Evolutionary conservation across 2,888 invertebrate species (phyloP), one percentile per base, ranked within the genome.

Genomic region (Noctua comes): DNA sequence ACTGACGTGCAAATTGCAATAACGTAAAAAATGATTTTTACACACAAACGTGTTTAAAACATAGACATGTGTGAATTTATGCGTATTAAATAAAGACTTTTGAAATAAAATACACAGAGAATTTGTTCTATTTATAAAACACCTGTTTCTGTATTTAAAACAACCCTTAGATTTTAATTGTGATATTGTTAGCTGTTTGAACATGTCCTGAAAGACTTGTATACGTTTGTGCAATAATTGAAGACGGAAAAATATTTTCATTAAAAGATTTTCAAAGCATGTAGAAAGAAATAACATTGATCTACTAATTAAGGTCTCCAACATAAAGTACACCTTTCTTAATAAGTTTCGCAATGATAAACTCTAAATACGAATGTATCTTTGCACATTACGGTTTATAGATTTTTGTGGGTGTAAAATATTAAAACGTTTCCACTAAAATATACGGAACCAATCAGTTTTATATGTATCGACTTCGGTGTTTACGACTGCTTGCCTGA

Each of bases 391-490:
- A 79, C 78, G 40, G 64, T 78, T 84, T 76, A 80, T 80, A 59
- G 69, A 59, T 80, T 77, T 72, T 79, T 75, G 88, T 88, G 76
- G 88, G 86, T 79, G 88, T 86, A 73, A 65, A 73, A 76, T 85
- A 77, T 86, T 74, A 84, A 84, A 77, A 74, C 54, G 40, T 65
- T 84, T 80, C 77, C 62, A 70, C 64, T 74, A 76, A 83, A 86
- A 73, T 78, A 65, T 82, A 54, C 43, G 18, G 11, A 73, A 18
- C 66, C 40, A 51, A 68, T 78, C 54, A 71, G 75, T 86, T 78
- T 76, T 66, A 84, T 77, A 73, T 3, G 46, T 48, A 73, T 51
- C 48, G 27, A 10, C 27, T 83, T 78, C 16, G 13, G 66, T 73
- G 57, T 86, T 83, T 86, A 86, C 64, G 80, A 76, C 27, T 69